These are phyloP conservation scores for Candidula unifasciata DNA, from an alignment of 2,888 invertebrate genomes.

Conservation along the genomic window DNA sequence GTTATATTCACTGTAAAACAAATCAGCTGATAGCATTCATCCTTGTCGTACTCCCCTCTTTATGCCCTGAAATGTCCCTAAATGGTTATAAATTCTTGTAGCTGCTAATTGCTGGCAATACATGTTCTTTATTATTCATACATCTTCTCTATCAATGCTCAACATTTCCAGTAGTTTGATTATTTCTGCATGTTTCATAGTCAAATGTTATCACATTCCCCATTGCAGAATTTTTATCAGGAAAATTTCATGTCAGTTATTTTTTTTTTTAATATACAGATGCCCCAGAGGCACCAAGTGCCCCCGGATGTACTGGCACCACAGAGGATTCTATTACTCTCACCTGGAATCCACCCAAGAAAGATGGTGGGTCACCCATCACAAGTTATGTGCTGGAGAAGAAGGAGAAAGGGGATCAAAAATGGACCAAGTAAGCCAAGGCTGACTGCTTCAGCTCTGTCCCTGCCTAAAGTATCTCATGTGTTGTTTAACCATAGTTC, in stretches of 20 bases:
- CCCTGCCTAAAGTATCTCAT: not conserved
- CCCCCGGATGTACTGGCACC: constrained; percentile 89
- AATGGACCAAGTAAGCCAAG: constrained; percentile 87
- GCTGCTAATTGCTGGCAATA: no score
- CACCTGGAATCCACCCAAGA: constrained; percentile 95
- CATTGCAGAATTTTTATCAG: no score
- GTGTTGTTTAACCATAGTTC: not conserved
- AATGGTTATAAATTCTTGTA: no score
- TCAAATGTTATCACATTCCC: no score
- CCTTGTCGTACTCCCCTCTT: no score
- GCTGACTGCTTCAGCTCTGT: not conserved
- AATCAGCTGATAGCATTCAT: no score
- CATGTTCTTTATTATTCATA: no score
- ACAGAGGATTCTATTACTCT: constrained; percentile 97
- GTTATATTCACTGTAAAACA: no score
- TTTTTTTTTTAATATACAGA: constrained; percentile 80
- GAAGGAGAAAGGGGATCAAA: constrained; percentile 88
- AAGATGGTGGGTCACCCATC: constrained; percentile 97
- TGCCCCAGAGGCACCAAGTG: constrained; percentile 92
- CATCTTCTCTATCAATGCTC: no score
- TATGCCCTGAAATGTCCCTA: no score
- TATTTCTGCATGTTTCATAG: no score
- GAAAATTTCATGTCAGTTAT: not conserved
- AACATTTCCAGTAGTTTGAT: no score
- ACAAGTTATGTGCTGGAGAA: constrained; percentile 96